Conservation (phyloP, 2,113 vertebrate genomes). For the Pyxicephalus adspersus region DNA sequence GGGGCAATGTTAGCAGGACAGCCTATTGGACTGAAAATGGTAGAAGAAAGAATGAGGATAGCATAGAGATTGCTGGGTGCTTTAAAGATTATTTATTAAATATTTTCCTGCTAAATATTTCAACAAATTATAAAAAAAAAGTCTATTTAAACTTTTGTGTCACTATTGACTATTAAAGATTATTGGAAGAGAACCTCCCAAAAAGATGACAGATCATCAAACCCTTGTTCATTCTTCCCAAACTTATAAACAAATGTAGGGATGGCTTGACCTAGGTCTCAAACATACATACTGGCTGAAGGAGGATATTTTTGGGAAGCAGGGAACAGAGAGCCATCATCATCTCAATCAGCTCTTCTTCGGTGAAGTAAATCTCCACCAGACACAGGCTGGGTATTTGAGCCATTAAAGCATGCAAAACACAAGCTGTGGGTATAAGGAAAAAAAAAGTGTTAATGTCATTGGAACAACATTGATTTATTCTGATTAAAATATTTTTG, state of each 20-base stretch:
- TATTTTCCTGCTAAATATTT: no score
- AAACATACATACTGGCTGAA: slow-evolving; percentile 70
- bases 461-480: no score
- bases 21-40: no score
- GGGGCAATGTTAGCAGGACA: no score
- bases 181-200: no score
- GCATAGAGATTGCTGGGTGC: no score
- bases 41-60: no score
- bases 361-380: slow-evolving; percentile 73
- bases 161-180: no score
- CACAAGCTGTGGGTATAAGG: slow-evolving; percentile 77
- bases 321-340: slow-evolving; percentile 81
- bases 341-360: slow-evolving; percentile 77
- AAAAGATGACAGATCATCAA: not conserved
- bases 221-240: not conserved
- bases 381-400: slow-evolving; percentile 70
- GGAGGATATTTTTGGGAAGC: slow-evolving; percentile 75
- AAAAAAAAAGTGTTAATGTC: not conserved
- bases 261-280: not conserved
- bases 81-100: no score
- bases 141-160: no score
- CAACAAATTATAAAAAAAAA: no score
- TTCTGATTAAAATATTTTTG: no score
- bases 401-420: slow-evolving; percentile 78
- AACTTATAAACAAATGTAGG: not conserved